Conservation (phyloP, 2,888 invertebrate genomes). For the Drosophila cyrtoloma region DNA sequence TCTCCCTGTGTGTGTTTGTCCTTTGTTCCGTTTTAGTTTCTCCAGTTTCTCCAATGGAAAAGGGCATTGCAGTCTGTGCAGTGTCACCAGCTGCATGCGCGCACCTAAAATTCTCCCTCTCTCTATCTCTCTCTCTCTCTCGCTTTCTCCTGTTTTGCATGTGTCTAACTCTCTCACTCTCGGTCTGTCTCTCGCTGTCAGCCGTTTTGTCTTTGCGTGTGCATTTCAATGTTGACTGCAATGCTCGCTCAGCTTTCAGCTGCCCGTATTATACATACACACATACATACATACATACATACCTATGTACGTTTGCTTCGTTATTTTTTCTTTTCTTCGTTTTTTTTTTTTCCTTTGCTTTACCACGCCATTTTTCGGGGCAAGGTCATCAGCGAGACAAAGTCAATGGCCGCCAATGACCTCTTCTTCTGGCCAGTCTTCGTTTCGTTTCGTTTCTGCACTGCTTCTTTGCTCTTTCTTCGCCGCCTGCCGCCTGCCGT, state of each 20-base stretch:
- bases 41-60: conserved; percentile 48
- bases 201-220: conserved; percentile 50
- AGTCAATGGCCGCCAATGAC: conserved; percentile 85
- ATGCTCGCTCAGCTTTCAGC: conserved; percentile 57
- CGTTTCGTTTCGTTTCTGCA: conserved; percentile 24
- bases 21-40: conserved; percentile 63
- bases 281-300: neutral
- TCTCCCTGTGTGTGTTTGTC: conserved; percentile 25
- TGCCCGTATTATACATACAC: conserved; percentile 41
- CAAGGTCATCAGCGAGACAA: conserved; percentile 85
- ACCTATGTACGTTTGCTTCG: conserved; percentile 11
- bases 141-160: conserved; percentile 5
- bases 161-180: conserved; percentile 12
- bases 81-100: conserved; percentile 71
- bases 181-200: conserved; percentile 35
- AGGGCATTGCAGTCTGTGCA: conserved; percentile 51
- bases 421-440: conserved; percentile 77
- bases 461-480: conserved; percentile 40
- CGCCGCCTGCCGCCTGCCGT: conserved; percentile 25
- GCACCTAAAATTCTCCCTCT: conserved; percentile 34
- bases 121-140: neutral
- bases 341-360: conserved; percentile 39
- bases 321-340: conserved; percentile 24
- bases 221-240: conserved; percentile 52
- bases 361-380: conserved; percentile 84